Percentiles rank a stretch among this genome's conserved stretches.
Evolutionary conservation across 2,888 invertebrate genomes (phyloP).

Genomic region (Parochlus steinenii): DNA sequence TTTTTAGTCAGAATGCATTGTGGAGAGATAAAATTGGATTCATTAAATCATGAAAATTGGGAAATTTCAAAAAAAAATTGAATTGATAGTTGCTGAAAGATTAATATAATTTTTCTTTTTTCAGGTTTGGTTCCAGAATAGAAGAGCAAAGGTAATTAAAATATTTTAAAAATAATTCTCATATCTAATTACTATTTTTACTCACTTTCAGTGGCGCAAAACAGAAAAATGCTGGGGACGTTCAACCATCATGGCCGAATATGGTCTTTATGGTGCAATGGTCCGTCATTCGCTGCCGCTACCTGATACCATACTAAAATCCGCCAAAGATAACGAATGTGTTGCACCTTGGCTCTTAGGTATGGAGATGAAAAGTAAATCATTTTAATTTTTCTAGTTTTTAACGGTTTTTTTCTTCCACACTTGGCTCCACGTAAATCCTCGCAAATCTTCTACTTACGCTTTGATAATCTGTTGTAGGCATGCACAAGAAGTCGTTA

Average conservation of each 20-base stretch:
- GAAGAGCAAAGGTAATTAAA: constrained; percentile 96
- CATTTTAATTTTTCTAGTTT: constrained; percentile 15
- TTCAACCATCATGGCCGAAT: constrained; percentile 99
- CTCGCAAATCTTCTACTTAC: too few relatives aligned
- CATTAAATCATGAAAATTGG: too few relatives aligned
- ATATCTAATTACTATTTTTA: too few relatives aligned
- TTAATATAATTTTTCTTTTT: constrained; percentile 25
- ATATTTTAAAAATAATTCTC: too few relatives aligned
- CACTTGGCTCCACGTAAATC: too few relatives aligned
- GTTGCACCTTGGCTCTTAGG: constrained; percentile 99
- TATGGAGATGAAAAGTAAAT: constrained; percentile 40
- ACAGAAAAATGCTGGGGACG: constrained; percentile 99
- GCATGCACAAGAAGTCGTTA: constrained; percentile 97
- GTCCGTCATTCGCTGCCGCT: constrained; percentile 95
- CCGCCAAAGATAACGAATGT: constrained; percentile 89
- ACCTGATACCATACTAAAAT: constrained; percentile 95
- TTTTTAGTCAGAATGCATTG: too few relatives aligned
- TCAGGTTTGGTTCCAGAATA: constrained; percentile 92
- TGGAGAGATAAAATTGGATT: too few relatives aligned
- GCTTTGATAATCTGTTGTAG: too few relatives aligned
- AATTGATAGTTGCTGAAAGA: too few relatives aligned
- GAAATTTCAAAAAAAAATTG: too few relatives aligned
- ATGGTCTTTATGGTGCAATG: constrained; percentile 99
- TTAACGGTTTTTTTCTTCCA: neutral
- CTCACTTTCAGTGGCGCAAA: constrained; percentile 98